Conservation (phyloP, 2,888 invertebrate genomes). For the Synanthedon andrenaeformis region DNA sequence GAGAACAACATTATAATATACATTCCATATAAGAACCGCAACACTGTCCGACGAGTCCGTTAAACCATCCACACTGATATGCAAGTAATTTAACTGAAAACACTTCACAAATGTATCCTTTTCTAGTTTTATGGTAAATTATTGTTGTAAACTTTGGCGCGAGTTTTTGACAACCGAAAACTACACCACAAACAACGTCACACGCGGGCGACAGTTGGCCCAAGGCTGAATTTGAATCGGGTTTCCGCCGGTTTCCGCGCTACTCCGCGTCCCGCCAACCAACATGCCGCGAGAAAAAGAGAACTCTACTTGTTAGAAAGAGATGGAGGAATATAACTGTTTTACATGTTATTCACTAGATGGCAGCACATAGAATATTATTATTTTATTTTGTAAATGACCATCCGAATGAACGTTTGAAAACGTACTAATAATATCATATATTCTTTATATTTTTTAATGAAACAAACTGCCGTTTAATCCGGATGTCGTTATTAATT, state of each 20-base stretch:
- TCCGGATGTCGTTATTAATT: too few relatives aligned
- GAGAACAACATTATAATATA: background rate
- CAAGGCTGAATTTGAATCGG: constrained; percentile 31
- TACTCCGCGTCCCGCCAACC: too few relatives aligned
- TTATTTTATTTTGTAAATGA: too few relatives aligned
- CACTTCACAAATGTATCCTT: background rate
- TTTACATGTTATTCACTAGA: background rate
- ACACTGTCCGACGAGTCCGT: background rate
- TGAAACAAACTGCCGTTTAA: too few relatives aligned
- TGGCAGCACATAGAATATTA: background rate
- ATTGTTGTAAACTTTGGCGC: constrained; percentile 28
- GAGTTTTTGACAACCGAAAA: constrained; percentile 26
- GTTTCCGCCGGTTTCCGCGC: background rate
- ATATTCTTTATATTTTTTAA: too few relatives aligned
- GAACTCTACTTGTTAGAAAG: background rate
- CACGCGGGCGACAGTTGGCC: constrained; percentile 47
- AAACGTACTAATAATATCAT: too few relatives aligned
- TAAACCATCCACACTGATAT: background rate
- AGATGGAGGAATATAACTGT: background rate
- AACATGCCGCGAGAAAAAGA: background rate
- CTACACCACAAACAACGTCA: constrained; percentile 27
- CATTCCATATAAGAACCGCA: background rate
- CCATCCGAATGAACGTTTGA: too few relatives aligned
- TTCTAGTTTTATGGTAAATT: background rate
- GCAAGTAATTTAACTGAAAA: background rate